These are phyloP conservation scores for Noctua janthina DNA, from an alignment of 2,888 invertebrate genomes.

Conservation along the genomic window DNA sequence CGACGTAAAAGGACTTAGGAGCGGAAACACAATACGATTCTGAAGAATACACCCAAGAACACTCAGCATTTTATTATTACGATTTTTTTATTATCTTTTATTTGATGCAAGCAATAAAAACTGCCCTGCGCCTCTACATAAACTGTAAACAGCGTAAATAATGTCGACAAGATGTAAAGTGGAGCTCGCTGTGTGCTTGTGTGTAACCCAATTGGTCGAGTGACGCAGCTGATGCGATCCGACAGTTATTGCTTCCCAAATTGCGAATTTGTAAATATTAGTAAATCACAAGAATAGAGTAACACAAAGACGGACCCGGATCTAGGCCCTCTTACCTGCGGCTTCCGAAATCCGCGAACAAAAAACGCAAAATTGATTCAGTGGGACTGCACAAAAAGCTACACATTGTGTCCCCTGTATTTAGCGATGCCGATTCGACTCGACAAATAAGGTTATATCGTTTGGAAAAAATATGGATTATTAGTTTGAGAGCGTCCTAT, in stretches of 20 bases:
- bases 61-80: slow-evolving; percentile 48
- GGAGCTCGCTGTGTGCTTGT: slow-evolving; percentile 69
- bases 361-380: slow-evolving; percentile 88
- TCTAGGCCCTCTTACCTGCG: slow-evolving; percentile 89
- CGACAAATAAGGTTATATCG: slow-evolving; percentile 87
- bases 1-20: slow-evolving; percentile 44
- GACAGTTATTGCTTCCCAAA: slow-evolving; percentile 88
- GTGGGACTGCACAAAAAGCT: slow-evolving; percentile 84
- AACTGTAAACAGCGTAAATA: slow-evolving; percentile 69
- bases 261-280: slow-evolving; percentile 89
- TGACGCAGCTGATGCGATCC: slow-evolving; percentile 85
- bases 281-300: slow-evolving; percentile 80
- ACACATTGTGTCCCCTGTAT: slow-evolving; percentile 85
- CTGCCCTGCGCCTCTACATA: slow-evolving; percentile 51
- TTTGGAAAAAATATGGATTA: slow-evolving; percentile 85
- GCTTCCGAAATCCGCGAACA: slow-evolving; percentile 88
- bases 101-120: slow-evolving; percentile 61
- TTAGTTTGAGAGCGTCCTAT: slow-evolving; percentile 78
- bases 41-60: slow-evolving; percentile 47
- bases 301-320: slow-evolving; percentile 86
- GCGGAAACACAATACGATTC: slow-evolving; percentile 49
- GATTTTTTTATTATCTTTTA: slow-evolving; percentile 51
- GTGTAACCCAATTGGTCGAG: slow-evolving; percentile 82
- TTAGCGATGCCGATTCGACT: slow-evolving; percentile 84
- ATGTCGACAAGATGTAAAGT: slow-evolving; percentile 66